Conservation (phyloP, 2,113 vertebrate species). For the Leptodactylus fuscus region DNA sequence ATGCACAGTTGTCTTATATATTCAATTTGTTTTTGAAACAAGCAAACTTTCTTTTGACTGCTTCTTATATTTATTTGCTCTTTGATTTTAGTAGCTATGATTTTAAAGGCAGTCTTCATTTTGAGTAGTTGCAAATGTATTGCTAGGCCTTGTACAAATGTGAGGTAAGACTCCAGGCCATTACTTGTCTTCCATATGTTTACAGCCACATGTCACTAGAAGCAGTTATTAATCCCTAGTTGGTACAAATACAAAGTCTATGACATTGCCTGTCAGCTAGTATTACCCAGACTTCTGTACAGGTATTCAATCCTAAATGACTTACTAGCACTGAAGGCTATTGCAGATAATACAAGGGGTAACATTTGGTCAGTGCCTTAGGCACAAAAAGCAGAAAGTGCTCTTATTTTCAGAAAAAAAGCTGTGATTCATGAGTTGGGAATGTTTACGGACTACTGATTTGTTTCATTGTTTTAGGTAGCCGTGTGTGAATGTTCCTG, state of each 20-base stretch:
- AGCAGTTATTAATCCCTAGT: neutral
- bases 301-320: conserved; percentile 4
- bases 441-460: neutral
- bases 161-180: neutral
- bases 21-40: too few species aligned
- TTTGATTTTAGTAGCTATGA: too few species aligned
- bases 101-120: too few species aligned
- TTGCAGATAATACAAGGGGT: neutral
- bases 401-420: neutral
- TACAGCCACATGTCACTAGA: neutral
- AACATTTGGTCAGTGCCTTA: conserved; percentile 24
- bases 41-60: too few species aligned
- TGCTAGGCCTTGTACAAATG: neutral
- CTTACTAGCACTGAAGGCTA: neutral
- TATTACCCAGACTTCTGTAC: neutral
- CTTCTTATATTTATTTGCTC: too few species aligned
- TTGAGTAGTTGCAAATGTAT: too few species aligned
- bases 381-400: neutral
- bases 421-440: neutral
- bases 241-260: neutral
- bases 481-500: neutral
- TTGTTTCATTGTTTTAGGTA: neutral
- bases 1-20: too few species aligned
- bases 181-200: conserved; percentile 4
- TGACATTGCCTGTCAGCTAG: neutral